phyloP scores from a whole-genome alignment of 2,113 vertebrate genomes.

The Phalacrocorax brasilianus region DNA sequence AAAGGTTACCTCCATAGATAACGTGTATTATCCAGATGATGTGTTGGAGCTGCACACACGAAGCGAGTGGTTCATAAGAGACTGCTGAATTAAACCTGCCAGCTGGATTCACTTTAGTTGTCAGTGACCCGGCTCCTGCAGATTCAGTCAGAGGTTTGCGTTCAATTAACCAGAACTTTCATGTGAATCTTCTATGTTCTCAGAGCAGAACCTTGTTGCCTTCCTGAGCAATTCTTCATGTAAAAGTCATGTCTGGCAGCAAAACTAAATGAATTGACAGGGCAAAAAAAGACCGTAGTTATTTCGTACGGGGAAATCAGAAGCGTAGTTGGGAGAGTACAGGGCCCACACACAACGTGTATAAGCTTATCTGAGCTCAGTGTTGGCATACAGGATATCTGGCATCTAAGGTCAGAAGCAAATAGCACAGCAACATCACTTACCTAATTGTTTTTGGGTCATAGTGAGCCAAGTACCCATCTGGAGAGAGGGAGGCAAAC shows the following conservation, averaged over 20 bases:
- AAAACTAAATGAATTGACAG: conserved; percentile 8
- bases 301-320: neutral
- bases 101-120: neutral
- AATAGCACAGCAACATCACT: conserved; percentile 17
- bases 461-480: conserved; percentile 34
- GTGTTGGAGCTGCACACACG: neutral
- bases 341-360: neutral
- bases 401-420: conserved; percentile 37
- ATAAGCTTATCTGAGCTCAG: neutral
- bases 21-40: neutral
- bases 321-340: neutral
- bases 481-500: conserved; percentile 28
- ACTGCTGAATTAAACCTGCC: conserved; percentile 27
- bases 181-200: neutral
- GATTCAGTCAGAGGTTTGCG: conserved; percentile 41
- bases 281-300: neutral
- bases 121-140: conserved; percentile 22
- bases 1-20: neutral
- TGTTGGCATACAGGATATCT: conserved; percentile 9
- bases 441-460: conserved; percentile 41
- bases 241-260: neutral
- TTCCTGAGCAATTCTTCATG: neutral
- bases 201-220: neutral
- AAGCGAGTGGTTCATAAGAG: neutral
- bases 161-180: conserved; percentile 41